Base-by-base conservation (phyloP, 1,140 invertebrate genomes). In the Thaumatotibia leucotreta region DNA sequence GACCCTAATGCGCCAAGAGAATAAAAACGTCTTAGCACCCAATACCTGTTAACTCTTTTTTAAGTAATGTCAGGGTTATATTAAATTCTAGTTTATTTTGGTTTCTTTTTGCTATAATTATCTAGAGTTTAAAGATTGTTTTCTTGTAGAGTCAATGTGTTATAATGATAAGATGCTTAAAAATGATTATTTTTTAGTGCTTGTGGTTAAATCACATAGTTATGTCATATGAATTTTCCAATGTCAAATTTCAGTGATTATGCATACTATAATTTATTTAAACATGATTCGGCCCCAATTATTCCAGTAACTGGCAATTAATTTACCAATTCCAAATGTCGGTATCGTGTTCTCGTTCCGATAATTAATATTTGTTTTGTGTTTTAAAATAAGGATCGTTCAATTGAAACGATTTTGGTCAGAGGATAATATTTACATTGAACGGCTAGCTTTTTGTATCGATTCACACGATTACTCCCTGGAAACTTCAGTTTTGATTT, bases 1-100 rank as follows among this genome's bases (percentile, higher is more conserved):
- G 11, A 52, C 23, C 52, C 52, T 58, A 58, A 58, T 58, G 52
- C 52, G 52, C 24, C 9, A 27, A 27, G 52, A 58, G 14, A 58
- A 58, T 58, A 58, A 58, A 58, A 58, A 58, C 52, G 52, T 58
- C 52, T 58, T 58, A 58, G 27, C 52, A 58, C 52, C 52, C 52
- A 27, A 27, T 58, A 27, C 52, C 52, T 58, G 52, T 27, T 58
- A 58, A 58, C 52, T 58, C 52, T 58, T 58, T 58, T 58, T 58
- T 58, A 58, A 58, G 52, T 58, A 31, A 8, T 45, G 17, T 20
- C 17, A 14, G 23, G 50, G 11, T 27, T 29, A 27, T 2, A 23
- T 52, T 50, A 50, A 50, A n/a, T n/a, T n/a, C n/a, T n/a, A n/a
- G n/a, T n/a, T n/a, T n/a, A n/a, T n/a, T n/a, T n/a, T n/a, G n/a